Conservation (phyloP, 2,797 vertebrate species). For the Balearica regulorum region DNA sequence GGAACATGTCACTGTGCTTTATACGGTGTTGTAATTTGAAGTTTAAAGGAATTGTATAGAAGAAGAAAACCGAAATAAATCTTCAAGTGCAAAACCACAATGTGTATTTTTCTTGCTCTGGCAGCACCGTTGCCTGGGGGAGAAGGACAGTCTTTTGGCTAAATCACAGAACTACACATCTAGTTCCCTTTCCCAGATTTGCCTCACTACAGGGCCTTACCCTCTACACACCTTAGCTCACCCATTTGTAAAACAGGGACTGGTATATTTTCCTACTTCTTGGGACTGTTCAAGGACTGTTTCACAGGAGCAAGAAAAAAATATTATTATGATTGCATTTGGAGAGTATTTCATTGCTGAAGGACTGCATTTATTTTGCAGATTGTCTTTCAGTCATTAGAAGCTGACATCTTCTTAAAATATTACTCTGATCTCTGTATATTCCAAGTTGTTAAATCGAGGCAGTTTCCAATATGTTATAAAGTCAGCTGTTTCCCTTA, state of each 20-base stretch:
- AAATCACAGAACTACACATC: background rate
- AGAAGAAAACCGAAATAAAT: background rate
- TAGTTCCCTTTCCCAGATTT: background rate
- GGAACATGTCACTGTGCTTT: background rate
- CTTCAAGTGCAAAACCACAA: background rate
- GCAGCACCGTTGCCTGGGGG: background rate
- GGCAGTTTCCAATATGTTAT: slow-evolving; percentile 10
- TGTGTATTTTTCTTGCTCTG: background rate
- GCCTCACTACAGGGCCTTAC: background rate
- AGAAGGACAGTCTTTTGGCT: background rate
- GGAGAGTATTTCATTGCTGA: background rate
- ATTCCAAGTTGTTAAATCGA: background rate
- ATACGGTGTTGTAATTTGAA: background rate
- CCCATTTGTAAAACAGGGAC: background rate
- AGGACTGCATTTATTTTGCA: background rate
- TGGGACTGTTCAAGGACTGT: background rate
- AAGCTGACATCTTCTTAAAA: background rate
- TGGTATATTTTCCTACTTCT: background rate
- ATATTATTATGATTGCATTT: background rate
- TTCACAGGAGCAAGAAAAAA: background rate
- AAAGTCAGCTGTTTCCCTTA: slow-evolving; percentile 9
- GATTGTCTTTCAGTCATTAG: background rate
- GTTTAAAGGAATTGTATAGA: background rate
- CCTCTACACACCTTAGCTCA: background rate
- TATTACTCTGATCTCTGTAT: background rate